Evolutionary conservation across 2,888 invertebrate species (phyloP).

Genomic region (Acanthosepion pharaonis): DNA sequence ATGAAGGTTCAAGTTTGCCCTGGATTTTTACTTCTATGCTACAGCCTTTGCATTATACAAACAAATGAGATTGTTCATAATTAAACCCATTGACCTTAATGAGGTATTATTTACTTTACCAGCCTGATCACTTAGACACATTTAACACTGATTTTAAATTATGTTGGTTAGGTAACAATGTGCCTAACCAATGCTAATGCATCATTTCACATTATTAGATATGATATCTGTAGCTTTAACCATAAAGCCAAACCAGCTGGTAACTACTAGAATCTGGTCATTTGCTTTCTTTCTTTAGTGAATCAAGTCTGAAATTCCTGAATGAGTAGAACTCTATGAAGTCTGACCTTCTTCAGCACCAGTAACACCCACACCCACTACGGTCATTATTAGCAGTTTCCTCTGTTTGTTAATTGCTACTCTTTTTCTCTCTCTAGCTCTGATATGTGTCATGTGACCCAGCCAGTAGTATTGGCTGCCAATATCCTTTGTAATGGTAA

Average conservation of each 20-base stretch:
- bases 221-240: neutral
- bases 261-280: neutral
- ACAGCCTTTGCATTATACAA: too few relatives aligned
- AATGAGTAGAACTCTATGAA: neutral
- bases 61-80: too few relatives aligned
- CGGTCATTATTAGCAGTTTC: neutral
- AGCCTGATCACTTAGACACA: neutral
- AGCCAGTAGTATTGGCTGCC: neutral
- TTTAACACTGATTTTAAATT: neutral
- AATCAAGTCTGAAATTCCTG: neutral
- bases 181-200: neutral
- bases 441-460: neutral
- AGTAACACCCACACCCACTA: neutral
- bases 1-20: too few relatives aligned
- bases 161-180: neutral
- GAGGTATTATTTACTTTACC: neutral
- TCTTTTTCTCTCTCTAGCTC: neutral
- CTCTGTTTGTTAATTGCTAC: neutral
- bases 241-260: neutral
- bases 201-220: neutral
- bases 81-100: neutral
- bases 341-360: too few relatives aligned
- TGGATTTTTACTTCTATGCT: too few relatives aligned
- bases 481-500: constrained; percentile 12
- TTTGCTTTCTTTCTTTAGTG: neutral